phyloP scores from a whole-genome alignment of 1,140 invertebrate genomes.

The Vanessa tameamea region DNA sequence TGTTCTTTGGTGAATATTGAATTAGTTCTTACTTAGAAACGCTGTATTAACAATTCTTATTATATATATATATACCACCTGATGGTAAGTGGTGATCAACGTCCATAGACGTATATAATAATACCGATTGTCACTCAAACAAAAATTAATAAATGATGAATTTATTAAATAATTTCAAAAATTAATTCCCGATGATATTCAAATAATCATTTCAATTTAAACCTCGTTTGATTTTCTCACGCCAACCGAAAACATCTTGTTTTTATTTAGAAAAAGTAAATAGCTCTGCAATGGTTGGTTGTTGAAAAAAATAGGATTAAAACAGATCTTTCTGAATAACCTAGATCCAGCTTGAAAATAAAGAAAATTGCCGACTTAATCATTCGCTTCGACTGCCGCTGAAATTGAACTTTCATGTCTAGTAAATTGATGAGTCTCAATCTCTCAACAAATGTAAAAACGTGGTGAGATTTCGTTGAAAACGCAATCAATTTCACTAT shows the following conservation, averaged over 20 bases:
- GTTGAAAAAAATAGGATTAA: constrained; percentile 15
- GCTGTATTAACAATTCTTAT: too few relatives aligned
- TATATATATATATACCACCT: too few relatives aligned
- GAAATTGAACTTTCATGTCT: constrained; percentile 48
- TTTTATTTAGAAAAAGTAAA: constrained; percentile 12
- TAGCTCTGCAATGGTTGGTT: constrained; percentile 2
- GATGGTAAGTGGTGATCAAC: too few relatives aligned
- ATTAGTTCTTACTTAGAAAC: too few relatives aligned
- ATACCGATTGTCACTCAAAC: too few relatives aligned
- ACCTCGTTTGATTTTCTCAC: not conserved
- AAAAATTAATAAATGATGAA: too few relatives aligned
- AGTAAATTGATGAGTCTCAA: constrained; percentile 44
- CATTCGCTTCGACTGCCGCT: constrained; percentile 45
- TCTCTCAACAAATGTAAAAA: constrained; percentile 25
- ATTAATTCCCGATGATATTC: not conserved
- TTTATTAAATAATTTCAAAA: not conserved
- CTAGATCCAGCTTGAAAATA: constrained; percentile 36
- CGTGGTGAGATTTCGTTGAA: constrained; percentile 26
- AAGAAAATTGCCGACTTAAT: constrained; percentile 39
- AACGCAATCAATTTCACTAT: constrained; percentile 21
- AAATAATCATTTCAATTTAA: not conserved
- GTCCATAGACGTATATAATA: too few relatives aligned
- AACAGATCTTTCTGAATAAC: constrained; percentile 22
- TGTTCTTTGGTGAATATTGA: too few relatives aligned
- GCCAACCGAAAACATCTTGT: not conserved